Evolutionary conservation across 1,140 invertebrate species (phyloP), one percentile per base, ranked within the genome.

Genomic region (Pogonomyrmex californicus): DNA sequence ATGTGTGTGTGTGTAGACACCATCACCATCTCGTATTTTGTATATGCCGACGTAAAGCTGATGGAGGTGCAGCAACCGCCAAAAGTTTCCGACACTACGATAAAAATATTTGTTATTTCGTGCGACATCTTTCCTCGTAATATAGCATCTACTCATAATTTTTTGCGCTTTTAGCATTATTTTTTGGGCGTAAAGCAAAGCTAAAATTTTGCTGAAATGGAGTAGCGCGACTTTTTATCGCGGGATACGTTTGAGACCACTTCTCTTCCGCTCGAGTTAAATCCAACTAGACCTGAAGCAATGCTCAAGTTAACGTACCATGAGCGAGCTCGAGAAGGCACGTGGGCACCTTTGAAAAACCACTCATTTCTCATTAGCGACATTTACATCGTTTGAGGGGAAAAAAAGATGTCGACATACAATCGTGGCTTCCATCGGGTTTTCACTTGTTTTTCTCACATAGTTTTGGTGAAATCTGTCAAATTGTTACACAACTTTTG

Each of bases 211-310:
- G 5, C 47, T 17, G 14, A 65, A 65, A 33, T 49, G 23, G 41
- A 62, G 17, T 41, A 47, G 4, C 41, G 9, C 9, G 17, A 65
- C 17, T 65, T 63, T 60, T 78, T 49, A 63, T 63, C 17, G 30
- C 2, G 41, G 4, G 9, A 65, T 44, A 44, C 41, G 44, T 51
- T 58, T 56, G 14, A 7, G 12, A n/a, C n/a, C 47, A 79, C 73
- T 82, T 90, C 56, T 90, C 56, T 60, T 82, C n/a, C 54, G 76
- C 58, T 68, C n/a, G 36, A 23, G 10, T 33, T 58, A 86, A 86
- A 75, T 86, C 71, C 62, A 90, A 86, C 85, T 90, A 73, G 71
- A 51, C 70, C 44, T 62, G 82, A 73, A 78, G 51, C 85, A 71
- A 81, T 71, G 60, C 77, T 63, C 71, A 86, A 88, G 82, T 88